Evolutionary conservation across 1,140 invertebrate species (phyloP).

Genomic region (Ganaspis sp.): DNA sequence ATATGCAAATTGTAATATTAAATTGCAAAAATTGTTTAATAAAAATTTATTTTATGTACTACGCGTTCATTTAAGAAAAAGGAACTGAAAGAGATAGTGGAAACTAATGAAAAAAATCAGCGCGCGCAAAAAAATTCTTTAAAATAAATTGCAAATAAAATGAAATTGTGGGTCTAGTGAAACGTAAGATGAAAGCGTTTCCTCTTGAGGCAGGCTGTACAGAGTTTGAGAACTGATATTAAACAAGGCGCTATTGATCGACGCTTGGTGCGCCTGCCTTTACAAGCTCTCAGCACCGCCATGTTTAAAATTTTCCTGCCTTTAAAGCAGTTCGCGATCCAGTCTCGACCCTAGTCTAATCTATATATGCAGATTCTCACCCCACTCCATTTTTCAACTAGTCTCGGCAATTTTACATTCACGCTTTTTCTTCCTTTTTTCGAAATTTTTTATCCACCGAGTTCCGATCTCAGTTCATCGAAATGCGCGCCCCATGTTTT

Average conservation of each 20-base stretch:
- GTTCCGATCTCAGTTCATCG: background rate
- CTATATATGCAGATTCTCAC: background rate
- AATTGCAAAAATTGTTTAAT: too few species aligned
- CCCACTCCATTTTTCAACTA: background rate
- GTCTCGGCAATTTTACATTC: background rate
- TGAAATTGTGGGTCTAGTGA: too few species aligned
- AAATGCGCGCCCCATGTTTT: background rate
- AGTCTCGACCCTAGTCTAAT: background rate
- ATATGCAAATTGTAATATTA: too few species aligned
- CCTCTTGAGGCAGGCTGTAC: constrained; percentile 63
- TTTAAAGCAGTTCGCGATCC: constrained; percentile 42
- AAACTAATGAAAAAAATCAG: background rate
- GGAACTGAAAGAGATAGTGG: too few species aligned
- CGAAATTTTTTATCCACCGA: background rate
- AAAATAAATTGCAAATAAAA: too few species aligned
- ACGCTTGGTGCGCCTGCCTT: constrained; percentile 65
- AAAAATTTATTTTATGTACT: too few species aligned
- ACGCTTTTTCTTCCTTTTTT: background rate
- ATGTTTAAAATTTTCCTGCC: constrained; percentile 74
- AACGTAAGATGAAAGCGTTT: constrained; percentile 31
- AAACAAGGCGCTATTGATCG: constrained; percentile 76
- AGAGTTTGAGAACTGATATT: constrained; percentile 75
- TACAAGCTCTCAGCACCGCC: constrained; percentile 69
- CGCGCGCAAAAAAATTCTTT: too few species aligned
- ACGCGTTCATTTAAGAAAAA: too few species aligned